These are phyloP conservation scores for Drosophila albomicans DNA, from an alignment of 1,140 invertebrate species.

Conservation along the genomic window DNA sequence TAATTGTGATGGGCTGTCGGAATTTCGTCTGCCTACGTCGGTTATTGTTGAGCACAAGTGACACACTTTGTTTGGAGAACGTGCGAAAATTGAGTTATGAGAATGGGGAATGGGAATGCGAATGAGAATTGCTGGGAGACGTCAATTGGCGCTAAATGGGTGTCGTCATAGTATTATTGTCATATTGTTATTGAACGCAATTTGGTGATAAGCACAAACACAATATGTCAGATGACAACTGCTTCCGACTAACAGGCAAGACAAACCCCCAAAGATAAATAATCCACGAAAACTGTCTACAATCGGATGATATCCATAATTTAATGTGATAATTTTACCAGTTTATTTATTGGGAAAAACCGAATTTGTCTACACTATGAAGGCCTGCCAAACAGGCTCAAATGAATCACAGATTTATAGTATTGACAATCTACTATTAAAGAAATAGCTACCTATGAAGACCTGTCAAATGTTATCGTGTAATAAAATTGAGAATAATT, in stretches of 20 bases:
- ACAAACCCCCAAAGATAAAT: constrained; percentile 25
- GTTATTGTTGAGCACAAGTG: not conserved
- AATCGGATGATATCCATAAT: not conserved
- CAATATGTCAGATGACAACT: not conserved
- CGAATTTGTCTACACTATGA: not conserved
- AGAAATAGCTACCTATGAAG: too few relatives aligned
- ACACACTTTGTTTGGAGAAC: constrained; percentile 7
- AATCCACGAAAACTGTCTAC: not conserved
- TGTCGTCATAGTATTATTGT: constrained; percentile 31
- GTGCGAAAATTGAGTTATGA: constrained; percentile 20
- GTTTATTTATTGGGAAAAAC: constrained; percentile 2
- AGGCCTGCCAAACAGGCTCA: not conserved
- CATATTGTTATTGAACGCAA: constrained; percentile 32
- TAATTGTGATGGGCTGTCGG: constrained; percentile 5
- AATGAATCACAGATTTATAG: not conserved
- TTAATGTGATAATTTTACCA: constrained; percentile 26
- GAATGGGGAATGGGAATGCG: constrained; percentile 11
- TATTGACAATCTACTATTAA: too few relatives aligned
- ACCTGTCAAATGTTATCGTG: too few relatives aligned
- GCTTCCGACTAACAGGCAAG: not conserved
- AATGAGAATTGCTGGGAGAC: constrained; percentile 7
- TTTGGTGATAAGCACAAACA: not conserved
- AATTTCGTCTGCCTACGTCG: not conserved
- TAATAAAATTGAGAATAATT: too few relatives aligned
- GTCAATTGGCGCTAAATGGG: constrained; percentile 30